phyloP scores from a whole-genome alignment of 2,888 invertebrate species.

The Lasioglossum figueresi region DNA sequence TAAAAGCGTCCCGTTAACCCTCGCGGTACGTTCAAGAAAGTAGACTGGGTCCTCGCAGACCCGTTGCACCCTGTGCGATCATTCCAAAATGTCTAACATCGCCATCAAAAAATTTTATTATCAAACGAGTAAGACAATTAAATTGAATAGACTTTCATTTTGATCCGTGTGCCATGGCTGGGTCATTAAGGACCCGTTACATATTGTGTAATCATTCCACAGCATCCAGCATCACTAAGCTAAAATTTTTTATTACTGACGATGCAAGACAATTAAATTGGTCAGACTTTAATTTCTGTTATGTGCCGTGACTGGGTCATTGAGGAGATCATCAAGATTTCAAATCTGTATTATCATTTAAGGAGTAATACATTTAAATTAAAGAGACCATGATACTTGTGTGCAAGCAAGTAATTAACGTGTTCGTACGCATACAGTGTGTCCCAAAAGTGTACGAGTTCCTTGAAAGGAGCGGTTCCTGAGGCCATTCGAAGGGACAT shows the following conservation, averaged over 20 bases:
- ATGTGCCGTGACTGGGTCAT: no score
- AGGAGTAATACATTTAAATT: no score
- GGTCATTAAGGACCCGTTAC: not conserved
- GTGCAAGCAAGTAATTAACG: not conserved
- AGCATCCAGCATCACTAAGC: not conserved
- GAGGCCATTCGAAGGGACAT: no score
- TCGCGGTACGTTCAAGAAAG: not conserved
- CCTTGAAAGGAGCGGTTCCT: no score
- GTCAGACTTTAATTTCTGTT: no score
- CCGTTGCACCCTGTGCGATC: not conserved
- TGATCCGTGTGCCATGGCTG: no score
- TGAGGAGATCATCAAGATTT: not conserved
- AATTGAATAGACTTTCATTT: not conserved
- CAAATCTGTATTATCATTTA: not conserved
- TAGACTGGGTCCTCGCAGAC: not conserved
- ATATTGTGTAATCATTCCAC: not conserved
- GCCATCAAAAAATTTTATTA: not conserved
- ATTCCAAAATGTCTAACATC: not conserved
- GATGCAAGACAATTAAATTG: no score
- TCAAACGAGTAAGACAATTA: not conserved
- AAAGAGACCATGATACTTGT: no score
- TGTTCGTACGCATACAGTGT: no score
- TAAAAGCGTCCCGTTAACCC: conserved; percentile 7
- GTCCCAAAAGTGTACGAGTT: no score
- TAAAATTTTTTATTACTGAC: not conserved